phyloP scores from a whole-genome alignment of 2,113 vertebrate genomes.

The Thalassoma bifasciatum region DNA sequence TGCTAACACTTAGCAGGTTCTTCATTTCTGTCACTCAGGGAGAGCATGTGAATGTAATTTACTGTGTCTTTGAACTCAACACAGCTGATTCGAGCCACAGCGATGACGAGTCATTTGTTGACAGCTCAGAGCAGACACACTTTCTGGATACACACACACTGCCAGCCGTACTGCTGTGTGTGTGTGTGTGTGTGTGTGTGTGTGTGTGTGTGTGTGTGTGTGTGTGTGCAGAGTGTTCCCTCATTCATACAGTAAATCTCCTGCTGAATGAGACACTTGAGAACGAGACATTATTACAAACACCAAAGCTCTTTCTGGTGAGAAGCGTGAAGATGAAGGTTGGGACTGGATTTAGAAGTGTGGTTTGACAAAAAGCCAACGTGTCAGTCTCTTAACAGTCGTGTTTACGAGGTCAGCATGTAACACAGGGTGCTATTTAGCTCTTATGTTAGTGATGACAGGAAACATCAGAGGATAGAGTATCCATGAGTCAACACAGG shows the following conservation, averaged over 20 bases:
- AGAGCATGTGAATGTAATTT: conserved; percentile 46
- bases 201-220: background rate
- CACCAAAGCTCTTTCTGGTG: conserved; percentile 34
- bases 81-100: conserved; percentile 12
- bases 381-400: conserved; percentile 9
- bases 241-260: conserved; percentile 45
- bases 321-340: background rate
- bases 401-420: conserved; percentile 42
- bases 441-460: conserved; percentile 36
- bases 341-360: conserved; percentile 24
- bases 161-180: conserved; percentile 14
- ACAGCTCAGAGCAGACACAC: conserved; percentile 4
- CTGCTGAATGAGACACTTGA: conserved; percentile 51
- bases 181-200: background rate
- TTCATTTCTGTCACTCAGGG: background rate
- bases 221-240: background rate
- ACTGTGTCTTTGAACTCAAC: conserved; percentile 33
- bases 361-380: conserved; percentile 31
- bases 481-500: conserved; percentile 46
- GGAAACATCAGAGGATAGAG: conserved; percentile 26
- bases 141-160: conserved; percentile 8
- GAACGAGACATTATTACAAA: conserved; percentile 43
- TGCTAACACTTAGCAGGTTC: background rate
- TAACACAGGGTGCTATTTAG: conserved; percentile 37
- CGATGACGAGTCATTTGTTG: conserved; percentile 1